These are phyloP conservation scores for Crematogaster levior DNA, from an alignment of 2,888 invertebrate species.

Conservation along the genomic window DNA sequence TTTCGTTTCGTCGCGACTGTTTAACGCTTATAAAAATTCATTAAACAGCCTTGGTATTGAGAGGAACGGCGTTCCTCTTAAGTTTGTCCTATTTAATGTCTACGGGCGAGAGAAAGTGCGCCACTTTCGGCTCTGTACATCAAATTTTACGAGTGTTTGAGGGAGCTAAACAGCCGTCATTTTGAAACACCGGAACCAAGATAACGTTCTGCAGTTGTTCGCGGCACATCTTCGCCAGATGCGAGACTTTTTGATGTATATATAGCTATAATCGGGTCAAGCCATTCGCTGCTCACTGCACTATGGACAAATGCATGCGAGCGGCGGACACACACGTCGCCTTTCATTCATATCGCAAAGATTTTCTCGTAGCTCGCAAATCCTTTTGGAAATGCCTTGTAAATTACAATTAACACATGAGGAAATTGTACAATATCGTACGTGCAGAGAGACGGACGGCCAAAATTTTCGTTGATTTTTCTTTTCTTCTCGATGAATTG, in stretches of 20 bases:
- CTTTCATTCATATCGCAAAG: slow-evolving; percentile 9
- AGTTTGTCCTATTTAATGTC: not conserved
- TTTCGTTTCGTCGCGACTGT: not conserved
- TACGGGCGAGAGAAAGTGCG: slow-evolving; percentile 33
- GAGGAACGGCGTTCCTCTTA: not conserved
- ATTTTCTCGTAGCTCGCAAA: not conserved
- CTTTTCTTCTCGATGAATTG: not conserved
- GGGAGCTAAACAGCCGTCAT: slow-evolving; percentile 42
- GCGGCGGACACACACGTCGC: not conserved
- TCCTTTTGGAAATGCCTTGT: not conserved
- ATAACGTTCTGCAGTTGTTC: slow-evolving; percentile 44
- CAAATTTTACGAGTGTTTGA: slow-evolving; percentile 35
- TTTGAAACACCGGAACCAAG: slow-evolving; percentile 49
- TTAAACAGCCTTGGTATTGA: not conserved
- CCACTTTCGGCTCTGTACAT: slow-evolving; percentile 23
- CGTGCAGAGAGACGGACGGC: no score
- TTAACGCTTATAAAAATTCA: not conserved
- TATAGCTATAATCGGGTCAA: slow-evolving; percentile 44
- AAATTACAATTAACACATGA: not conserved
- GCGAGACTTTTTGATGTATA: slow-evolving; percentile 40
- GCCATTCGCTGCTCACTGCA: slow-evolving; percentile 22
- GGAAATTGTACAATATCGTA: no score
- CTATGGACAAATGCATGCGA: slow-evolving; percentile 11
- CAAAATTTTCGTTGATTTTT: not conserved
- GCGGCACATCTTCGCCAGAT: slow-evolving; percentile 45